These are phyloP conservation scores for Sminthopsis crassicaudata DNA, from an alignment of 2,113 vertebrate species.

Conservation along the genomic window DNA sequence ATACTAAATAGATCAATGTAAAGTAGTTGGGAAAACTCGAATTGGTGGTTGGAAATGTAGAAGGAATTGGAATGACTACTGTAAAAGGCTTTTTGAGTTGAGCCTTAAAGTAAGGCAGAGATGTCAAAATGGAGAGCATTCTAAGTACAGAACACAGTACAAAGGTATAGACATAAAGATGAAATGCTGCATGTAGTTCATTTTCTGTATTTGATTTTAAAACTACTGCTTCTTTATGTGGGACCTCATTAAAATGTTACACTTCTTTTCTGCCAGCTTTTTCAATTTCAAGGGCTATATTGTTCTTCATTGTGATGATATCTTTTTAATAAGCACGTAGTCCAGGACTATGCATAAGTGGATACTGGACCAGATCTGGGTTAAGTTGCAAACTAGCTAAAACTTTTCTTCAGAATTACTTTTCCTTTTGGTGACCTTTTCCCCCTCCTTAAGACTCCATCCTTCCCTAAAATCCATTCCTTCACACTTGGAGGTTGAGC, in stretches of 20 bases:
- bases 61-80: not conserved
- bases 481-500: not conserved
- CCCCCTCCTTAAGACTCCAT: not conserved
- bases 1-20: not conserved
- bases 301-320: not conserved
- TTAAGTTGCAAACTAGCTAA: not conserved
- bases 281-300: not conserved
- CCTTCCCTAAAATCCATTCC: not conserved
- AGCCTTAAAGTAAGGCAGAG: not conserved
- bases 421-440: not conserved
- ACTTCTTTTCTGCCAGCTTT: not conserved
- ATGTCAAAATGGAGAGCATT: not conserved
- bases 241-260: not conserved
- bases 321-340: not conserved
- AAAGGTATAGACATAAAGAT: not conserved
- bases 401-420: constrained; percentile 23
- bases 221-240: not conserved
- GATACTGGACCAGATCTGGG: not conserved
- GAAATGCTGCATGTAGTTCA: not conserved
- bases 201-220: not conserved
- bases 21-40: not conserved
- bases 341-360: not conserved
- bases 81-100: not conserved
- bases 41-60: not conserved
- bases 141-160: not conserved